Percentiles rank a stretch among this genome's conserved stretches.
Conservation (phyloP, 2,797 vertebrate genomes). For the Ceyx erithaca region DNA sequence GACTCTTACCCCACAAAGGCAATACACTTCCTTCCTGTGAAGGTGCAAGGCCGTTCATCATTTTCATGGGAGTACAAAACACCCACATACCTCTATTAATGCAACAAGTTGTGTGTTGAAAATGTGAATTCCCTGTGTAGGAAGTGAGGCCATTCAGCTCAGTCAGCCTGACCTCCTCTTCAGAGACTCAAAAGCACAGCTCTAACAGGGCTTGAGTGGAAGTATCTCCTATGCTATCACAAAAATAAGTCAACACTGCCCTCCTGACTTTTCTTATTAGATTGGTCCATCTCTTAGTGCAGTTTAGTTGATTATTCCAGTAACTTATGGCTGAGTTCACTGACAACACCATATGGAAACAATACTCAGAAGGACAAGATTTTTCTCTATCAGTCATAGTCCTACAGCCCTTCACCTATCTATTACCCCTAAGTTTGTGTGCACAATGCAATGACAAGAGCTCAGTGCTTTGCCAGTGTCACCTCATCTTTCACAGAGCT, state of each 20-base stretch:
- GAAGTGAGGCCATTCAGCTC: background rate
- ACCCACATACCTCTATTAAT: background rate
- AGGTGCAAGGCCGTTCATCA: background rate
- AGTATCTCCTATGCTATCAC: background rate
- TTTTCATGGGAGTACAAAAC: background rate
- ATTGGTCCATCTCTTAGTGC: background rate
- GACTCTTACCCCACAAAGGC: background rate
- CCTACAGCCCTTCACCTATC: background rate
- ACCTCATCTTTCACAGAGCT: background rate
- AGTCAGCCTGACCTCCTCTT: background rate
- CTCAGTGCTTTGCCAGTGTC: background rate
- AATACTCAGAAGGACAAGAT: background rate
- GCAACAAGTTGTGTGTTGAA: background rate
- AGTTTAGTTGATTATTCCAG: background rate
- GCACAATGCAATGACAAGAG: background rate
- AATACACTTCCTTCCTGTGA: background rate
- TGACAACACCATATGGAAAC: background rate
- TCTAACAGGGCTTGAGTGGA: background rate
- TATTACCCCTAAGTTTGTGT: background rate
- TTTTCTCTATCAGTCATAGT: background rate
- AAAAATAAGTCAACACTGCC: background rate
- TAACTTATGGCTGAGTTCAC: background rate
- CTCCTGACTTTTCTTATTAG: background rate
- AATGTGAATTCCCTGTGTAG: background rate
- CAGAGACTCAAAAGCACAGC: background rate